Evolutionary conservation across 2,888 invertebrate genomes (phyloP), one percentile per base, ranked within the genome.

Genomic region (Zaprionus bogoriensis): DNA sequence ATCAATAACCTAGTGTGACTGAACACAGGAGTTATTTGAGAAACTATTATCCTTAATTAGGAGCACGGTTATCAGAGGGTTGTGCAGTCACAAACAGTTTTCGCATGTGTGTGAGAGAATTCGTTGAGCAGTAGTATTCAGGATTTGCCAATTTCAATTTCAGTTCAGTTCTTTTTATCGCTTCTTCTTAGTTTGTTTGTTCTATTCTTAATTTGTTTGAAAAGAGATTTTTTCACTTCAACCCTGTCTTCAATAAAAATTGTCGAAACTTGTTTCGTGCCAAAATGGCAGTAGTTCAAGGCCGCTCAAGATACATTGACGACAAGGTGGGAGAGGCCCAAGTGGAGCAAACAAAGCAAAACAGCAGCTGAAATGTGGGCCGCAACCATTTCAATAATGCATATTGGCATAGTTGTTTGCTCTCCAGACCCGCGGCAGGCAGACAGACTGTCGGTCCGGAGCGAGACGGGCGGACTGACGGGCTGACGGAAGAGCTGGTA

Each of bases 361-460:
- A 47, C 48, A 42, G 27, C 39, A 54, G 51, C 46, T 51, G 50
- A 54, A 74, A 77, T 74, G 67, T 78, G 78, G 66, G 74, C 61
- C 74, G 62, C 68, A 67, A 64, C 36, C 60, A 72, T 51, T 75
- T 85, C 48, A 69, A 82, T 75, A 82, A 85, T 71, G 60, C 69
- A 74, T 54, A 69, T 59, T 36, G 74, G 54, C 74, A 58, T 9
- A 58, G 52, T 48, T 44, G 48, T 65, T 46, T 52, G 32, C 46
- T 45, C 53, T 53, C 27, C 52, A 41, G 53, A 46, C 39, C 47
- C 38, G 14, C 47, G 42, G 22, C 44, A 28, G 28, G 50, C 46
- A 30, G 20, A 19, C 27, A 41, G 41, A 52, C 45, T 9, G 28
- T 10, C 47, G 27, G 30, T 12, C 47, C 27, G 32, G 27, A 27